Evolutionary conservation across 2,797 vertebrate genomes (phyloP).

Genomic region (Rhabdophis nuchalis): DNA sequence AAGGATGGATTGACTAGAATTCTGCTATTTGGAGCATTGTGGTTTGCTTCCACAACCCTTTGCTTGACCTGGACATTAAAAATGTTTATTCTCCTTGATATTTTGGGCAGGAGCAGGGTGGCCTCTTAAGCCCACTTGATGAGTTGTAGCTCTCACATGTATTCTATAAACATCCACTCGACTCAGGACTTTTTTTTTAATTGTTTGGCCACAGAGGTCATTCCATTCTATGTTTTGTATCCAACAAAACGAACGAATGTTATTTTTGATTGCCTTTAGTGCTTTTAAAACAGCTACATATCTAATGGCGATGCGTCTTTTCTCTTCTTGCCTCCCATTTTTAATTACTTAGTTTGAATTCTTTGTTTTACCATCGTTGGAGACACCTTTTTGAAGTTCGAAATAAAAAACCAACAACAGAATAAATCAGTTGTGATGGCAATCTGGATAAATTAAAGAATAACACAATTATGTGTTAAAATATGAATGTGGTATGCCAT

Average conservation of each 20-base stretch:
- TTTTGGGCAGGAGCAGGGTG: slow-evolving; percentile 21
- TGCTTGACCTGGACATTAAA: slow-evolving; percentile 17
- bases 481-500: slow-evolving; percentile 38
- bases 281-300: slow-evolving; percentile 43
- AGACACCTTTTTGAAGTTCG: slow-evolving; percentile 41
- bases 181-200: slow-evolving; percentile 2
- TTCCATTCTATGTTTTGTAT: slow-evolving; percentile 20
- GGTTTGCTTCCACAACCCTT: neutral
- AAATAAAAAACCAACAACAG: slow-evolving; percentile 15
- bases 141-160: slow-evolving; percentile 23
- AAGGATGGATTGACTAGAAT: neutral
- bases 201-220: neutral
- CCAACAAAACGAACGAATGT: slow-evolving; percentile 26
- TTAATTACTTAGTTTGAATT: slow-evolving; percentile 44
- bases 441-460: slow-evolving; percentile 44
- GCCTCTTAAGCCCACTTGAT: slow-evolving; percentile 23
- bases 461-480: neutral
- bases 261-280: slow-evolving; percentile 42
- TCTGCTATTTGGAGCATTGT: neutral
- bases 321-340: slow-evolving; percentile 20
- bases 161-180: slow-evolving; percentile 22
- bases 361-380: slow-evolving; percentile 29
- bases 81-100: slow-evolving; percentile 3
- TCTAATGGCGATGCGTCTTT: slow-evolving; percentile 1
- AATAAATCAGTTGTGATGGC: slow-evolving; percentile 49